These are phyloP conservation scores for Siniperca chuatsi DNA, from an alignment of 2,113 vertebrate species.

Conservation along the genomic window DNA sequence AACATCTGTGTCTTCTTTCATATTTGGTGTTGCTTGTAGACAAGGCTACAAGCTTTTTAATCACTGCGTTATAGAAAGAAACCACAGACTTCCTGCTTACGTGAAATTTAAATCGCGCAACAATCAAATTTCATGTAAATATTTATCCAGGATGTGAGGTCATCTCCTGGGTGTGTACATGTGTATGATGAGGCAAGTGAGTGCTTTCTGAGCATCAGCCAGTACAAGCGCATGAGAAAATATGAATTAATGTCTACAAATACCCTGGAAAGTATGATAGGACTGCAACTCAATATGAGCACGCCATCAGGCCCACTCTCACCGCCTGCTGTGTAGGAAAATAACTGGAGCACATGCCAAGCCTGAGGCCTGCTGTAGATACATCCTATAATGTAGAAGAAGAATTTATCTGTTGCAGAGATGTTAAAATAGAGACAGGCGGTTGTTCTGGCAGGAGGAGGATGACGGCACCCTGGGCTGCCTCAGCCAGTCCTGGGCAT, in stretches of 20 bases:
- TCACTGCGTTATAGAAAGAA: neutral
- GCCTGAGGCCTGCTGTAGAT: neutral
- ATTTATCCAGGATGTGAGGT: neutral
- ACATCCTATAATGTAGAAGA: neutral
- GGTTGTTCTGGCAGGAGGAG: neutral
- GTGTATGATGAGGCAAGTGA: neutral
- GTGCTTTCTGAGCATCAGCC: neutral
- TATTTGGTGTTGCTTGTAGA: neutral
- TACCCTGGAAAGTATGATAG: conserved; percentile 14
- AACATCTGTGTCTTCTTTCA: conserved; percentile 27
- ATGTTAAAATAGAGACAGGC: neutral
- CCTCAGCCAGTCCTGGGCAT: conserved; percentile 45
- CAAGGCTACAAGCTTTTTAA: neutral
- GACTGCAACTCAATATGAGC: neutral
- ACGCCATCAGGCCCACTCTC: neutral
- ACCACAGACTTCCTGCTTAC: neutral
- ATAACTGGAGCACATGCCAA: conserved; percentile 2
- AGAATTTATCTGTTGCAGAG: neutral
- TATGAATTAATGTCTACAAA: conserved; percentile 11
- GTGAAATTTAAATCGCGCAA: conserved; percentile 24
- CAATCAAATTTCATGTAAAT: conserved; percentile 33
- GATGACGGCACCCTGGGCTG: conserved; percentile 17
- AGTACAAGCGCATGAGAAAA: neutral
- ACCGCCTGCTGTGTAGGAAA: conserved; percentile 12
- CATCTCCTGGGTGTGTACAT: neutral